phyloP scores from a whole-genome alignment of 2,797 vertebrate genomes.

The Anguilla pacifica region DNA sequence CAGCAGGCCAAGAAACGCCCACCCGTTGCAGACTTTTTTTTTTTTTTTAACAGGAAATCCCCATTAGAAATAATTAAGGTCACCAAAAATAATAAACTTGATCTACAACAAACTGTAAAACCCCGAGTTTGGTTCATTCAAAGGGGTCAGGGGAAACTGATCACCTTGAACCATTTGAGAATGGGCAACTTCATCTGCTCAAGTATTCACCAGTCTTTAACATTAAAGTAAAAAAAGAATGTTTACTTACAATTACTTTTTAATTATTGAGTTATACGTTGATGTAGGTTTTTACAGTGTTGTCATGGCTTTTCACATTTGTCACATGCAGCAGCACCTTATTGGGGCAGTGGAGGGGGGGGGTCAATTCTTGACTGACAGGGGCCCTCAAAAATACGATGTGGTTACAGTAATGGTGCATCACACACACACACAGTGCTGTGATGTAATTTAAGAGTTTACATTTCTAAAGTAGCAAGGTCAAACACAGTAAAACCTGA shows the following conservation, averaged over 20 bases:
- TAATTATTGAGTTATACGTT: no score
- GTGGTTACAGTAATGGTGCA: no score
- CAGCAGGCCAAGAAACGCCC: not conserved
- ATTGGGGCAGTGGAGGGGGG: no score
- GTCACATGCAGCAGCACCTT: no score
- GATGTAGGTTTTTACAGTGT: no score
- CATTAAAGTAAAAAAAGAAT: no score
- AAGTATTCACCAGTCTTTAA: not conserved
- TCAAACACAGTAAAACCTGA: not conserved
- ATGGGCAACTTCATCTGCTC: not conserved
- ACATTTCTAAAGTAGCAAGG: not conserved
- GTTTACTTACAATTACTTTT: no score
- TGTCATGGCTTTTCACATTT: not conserved
- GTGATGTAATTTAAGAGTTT: not conserved
- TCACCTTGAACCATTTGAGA: not conserved
- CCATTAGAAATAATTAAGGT: not conserved
- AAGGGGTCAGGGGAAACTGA: not conserved
- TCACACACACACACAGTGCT: not conserved
- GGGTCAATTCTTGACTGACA: no score
- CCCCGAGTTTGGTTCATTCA: not conserved
- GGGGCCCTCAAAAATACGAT: no score
- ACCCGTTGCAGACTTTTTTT: not conserved
- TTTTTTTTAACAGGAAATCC: not conserved
- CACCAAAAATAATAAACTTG: not conserved
- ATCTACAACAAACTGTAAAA: not conserved